These are phyloP conservation scores for Lepidothrix coronata DNA, from an alignment of 2,113 vertebrate genomes.

Conservation along the genomic window DNA sequence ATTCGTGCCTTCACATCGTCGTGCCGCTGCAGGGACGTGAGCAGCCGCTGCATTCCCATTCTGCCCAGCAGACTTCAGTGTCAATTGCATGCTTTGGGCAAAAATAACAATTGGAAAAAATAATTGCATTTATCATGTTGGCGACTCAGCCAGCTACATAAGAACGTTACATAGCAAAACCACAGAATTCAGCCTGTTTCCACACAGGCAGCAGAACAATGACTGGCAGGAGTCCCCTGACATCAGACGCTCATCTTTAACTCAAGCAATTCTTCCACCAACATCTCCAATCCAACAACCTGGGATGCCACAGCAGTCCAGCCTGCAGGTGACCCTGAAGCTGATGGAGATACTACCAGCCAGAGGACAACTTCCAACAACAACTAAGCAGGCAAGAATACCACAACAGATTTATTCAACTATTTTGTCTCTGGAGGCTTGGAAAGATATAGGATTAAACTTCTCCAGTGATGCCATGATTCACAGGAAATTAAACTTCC, in stretches of 20 bases:
- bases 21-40: not conserved
- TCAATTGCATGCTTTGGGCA: slow-evolving; percentile 62
- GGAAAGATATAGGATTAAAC: not conserved
- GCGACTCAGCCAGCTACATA: slow-evolving; percentile 46
- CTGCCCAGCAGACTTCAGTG: slow-evolving; percentile 46
- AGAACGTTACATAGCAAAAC: slow-evolving; percentile 62
- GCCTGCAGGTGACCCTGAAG: not conserved
- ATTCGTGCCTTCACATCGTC: not conserved
- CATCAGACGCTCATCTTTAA: slow-evolving; percentile 25
- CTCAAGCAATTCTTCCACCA: slow-evolving; percentile 10
- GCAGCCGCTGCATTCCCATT: not conserved
- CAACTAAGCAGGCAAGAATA: not conserved
- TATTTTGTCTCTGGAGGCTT: not conserved
- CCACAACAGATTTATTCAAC: not conserved
- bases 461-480: not conserved
- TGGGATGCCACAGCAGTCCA: not conserved
- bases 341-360: not conserved
- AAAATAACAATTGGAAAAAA: slow-evolving; percentile 66
- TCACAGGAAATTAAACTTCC: slow-evolving; percentile 29
- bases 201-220: slow-evolving; percentile 63
- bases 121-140: slow-evolving; percentile 65
- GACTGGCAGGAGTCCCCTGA: slow-evolving; percentile 59
- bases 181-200: slow-evolving; percentile 58
- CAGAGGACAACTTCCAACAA: not conserved
- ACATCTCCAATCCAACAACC: not conserved